Base-by-base conservation (phyloP, 2,888 invertebrate species). In the Protula sp. region DNA sequence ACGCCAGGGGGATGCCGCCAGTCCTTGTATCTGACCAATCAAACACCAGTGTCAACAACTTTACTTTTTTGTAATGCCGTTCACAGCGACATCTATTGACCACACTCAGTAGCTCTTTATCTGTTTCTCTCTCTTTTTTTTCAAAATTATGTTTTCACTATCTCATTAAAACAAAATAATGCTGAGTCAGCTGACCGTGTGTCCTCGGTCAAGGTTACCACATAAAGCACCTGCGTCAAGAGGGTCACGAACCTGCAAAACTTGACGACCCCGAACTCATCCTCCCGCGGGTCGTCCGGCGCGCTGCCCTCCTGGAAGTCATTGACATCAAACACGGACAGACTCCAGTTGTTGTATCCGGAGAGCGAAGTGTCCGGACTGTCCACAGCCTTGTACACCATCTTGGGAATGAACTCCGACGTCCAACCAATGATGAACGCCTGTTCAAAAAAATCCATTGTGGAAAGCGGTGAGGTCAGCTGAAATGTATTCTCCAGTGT, bases 371-470 rank as follows among this genome's bases (percentile, higher is more conserved):
- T 3, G 24, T 61, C 53, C 4, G n/a, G 29, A 2, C 52, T 48
- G 30, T 71, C 57, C 1, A 62, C 68, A 72, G 90, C 90, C 67
- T 89, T 88, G 79, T 94, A 98, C 4, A 95, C 92, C 86, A 93
- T 88, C 2, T 94, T 86, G 0, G 97, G 98, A 60, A 99, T 93
- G 76, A 94, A 95, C 74, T 97, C 97, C 61, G 94, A 94, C 0
- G 98, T 98, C 81, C 95, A 98, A 0, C 97, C 94, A 71, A 98
- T 97, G 30, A 98, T 95, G 77, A 94, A 92, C 0, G 94, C 97
- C 92, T 93, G 82, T 1, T 84, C 83, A 31, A 47, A 26, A 38
- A 26, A 47, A 31, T 3, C 5, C 9, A 38, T 38, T 38, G 38
- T 14, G n/a, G n/a, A n/a, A n/a, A n/a, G n/a, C n/a, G n/a, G n/a